These are phyloP conservation scores for Laticauda laticaudata DNA, from an alignment of 2,113 vertebrate species.

Conservation along the genomic window DNA sequence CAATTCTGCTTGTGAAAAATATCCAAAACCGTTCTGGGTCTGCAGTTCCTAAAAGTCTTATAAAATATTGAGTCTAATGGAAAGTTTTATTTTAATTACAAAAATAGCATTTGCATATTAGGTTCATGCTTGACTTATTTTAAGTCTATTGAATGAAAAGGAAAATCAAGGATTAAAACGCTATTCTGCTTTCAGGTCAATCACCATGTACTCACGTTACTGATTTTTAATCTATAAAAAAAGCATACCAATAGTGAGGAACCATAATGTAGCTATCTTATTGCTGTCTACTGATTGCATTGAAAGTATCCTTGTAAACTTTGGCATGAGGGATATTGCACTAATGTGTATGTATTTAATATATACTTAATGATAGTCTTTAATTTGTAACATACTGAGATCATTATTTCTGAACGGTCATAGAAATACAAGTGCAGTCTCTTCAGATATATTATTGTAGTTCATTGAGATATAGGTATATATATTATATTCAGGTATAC, in stretches of 20 bases:
- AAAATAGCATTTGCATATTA: conserved; percentile 56
- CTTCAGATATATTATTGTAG: conserved; percentile 51
- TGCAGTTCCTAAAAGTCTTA: conserved; percentile 33
- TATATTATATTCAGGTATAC: conserved; percentile 1
- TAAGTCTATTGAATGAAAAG: conserved; percentile 54
- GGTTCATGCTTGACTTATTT: conserved; percentile 63
- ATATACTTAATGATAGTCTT: conserved; percentile 30
- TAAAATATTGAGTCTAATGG: conserved; percentile 41
- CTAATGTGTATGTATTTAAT: background rate
- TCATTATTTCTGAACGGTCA: conserved; percentile 44
- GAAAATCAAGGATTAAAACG: conserved; percentile 60
- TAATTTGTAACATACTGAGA: conserved; percentile 35
- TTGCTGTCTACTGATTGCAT: background rate
- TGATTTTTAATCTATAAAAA: conserved; percentile 52
- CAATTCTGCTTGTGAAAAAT: conserved; percentile 24
- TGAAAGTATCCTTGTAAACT: background rate
- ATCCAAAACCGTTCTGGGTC: conserved; percentile 22
- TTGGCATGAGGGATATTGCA: background rate
- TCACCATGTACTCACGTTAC: conserved; percentile 52
- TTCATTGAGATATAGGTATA: conserved; percentile 40
- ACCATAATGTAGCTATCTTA: background rate
- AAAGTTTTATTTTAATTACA: conserved; percentile 62
- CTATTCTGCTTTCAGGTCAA: conserved; percentile 55
- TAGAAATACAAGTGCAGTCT: conserved; percentile 37
- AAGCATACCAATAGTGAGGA: background rate